phyloP scores from a whole-genome alignment of 2,888 invertebrate genomes.

The Stenolophus ochropezus region DNA sequence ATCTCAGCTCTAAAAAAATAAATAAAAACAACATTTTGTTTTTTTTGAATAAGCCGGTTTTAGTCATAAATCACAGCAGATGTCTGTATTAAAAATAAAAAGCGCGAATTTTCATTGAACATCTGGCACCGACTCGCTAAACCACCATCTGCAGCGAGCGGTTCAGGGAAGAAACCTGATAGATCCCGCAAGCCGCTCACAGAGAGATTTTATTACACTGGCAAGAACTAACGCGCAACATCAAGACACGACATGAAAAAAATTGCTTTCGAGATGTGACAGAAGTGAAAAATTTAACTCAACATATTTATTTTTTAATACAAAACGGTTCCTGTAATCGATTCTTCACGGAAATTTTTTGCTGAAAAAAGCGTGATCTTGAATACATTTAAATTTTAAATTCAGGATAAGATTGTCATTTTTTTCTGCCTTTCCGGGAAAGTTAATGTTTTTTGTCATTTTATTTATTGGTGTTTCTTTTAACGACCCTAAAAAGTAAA shows the following conservation, averaged over 20 bases:
- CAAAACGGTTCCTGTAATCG: slow-evolving; percentile 1
- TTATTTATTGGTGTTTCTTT: too few species aligned
- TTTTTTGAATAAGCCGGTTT: slow-evolving; percentile 31
- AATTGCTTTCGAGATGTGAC: slow-evolving; percentile 14
- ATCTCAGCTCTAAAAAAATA: slow-evolving; percentile 22
- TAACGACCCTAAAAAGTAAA: too few species aligned
- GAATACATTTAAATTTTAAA: neutral
- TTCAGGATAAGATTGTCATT: neutral
- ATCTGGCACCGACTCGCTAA: slow-evolving; percentile 21
- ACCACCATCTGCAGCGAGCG: slow-evolving; percentile 35
- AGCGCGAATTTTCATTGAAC: slow-evolving; percentile 53
- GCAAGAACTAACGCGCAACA: neutral
- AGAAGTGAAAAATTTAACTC: slow-evolving; percentile 18
- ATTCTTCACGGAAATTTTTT: neutral
- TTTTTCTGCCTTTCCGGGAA: neutral
- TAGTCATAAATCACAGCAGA: slow-evolving; percentile 53
- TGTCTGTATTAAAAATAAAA: slow-evolving; percentile 55
- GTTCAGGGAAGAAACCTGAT: neutral
- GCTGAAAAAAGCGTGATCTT: neutral
- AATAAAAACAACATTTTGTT: slow-evolving; percentile 23
- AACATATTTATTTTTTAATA: slow-evolving; percentile 3
- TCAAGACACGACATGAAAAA: slow-evolving; percentile 16
- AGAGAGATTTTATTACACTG: slow-evolving; percentile 10
- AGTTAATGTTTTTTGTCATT: neutral
- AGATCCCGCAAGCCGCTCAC: neutral